Conservation (phyloP, 2,888 invertebrate species). For the Xylota sylvarum region DNA sequence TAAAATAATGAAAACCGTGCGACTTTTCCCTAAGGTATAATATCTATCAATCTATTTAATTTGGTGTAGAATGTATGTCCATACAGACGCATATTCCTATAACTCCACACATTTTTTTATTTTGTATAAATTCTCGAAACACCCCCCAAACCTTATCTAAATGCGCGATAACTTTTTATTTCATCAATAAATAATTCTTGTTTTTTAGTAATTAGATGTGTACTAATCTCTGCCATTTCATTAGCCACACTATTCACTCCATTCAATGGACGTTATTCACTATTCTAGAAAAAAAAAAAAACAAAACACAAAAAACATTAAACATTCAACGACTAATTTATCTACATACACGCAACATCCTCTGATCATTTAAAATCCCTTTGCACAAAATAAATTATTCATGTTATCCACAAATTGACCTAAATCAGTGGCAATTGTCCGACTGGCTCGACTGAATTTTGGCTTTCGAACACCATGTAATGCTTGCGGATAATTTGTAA, state of each 20-base stretch:
- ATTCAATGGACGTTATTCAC: not conserved
- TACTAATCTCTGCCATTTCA: not conserved
- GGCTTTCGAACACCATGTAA: constrained; percentile 37
- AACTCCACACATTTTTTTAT: too few relatives aligned
- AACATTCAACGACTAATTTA: constrained; percentile 3
- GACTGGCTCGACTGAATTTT: constrained; percentile 21
- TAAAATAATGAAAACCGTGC: too few relatives aligned
- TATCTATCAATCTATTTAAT: too few relatives aligned
- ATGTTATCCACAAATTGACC: constrained; percentile 64
- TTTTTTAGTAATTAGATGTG: not conserved
- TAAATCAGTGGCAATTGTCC: constrained; percentile 56
- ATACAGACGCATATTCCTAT: too few relatives aligned
- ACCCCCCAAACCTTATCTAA: too few relatives aligned
- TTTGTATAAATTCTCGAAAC: too few relatives aligned
- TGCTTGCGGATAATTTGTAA: constrained; percentile 55
- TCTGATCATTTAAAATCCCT: constrained; percentile 23
- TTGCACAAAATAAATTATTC: constrained; percentile 50
- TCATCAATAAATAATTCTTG: not conserved
- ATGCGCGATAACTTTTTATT: not conserved
- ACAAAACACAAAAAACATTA: not conserved
- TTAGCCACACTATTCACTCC: not conserved
- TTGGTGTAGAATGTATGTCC: too few relatives aligned
- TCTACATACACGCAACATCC: constrained; percentile 1
- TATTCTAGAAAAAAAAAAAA: not conserved
- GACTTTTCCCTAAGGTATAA: too few relatives aligned